These are phyloP conservation scores for Empis stercorea DNA, from an alignment of 2,888 invertebrate species.

Conservation along the genomic window DNA sequence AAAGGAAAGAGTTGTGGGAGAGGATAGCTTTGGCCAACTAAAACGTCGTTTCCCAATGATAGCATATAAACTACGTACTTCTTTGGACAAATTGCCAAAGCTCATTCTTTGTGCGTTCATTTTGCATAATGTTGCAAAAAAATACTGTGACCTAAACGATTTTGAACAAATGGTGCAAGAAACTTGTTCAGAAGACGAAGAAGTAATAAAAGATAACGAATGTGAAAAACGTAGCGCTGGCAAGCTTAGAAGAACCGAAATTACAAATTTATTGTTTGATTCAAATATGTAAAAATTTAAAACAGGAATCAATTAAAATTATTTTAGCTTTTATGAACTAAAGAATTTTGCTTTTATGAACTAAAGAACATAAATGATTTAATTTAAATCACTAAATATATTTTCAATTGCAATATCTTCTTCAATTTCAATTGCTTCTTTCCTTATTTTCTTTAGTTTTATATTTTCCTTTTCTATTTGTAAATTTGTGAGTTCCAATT, in stretches of 20 bases:
- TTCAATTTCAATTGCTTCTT: not conserved
- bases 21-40: not conserved
- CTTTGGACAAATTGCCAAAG: not conserved
- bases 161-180: too few relatives aligned
- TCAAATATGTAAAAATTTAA: not conserved
- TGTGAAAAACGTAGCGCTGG: not conserved
- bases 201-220: not conserved
- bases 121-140: constrained; percentile 1
- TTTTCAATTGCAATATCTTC: not conserved
- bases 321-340: not conserved
- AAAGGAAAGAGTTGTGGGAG: constrained; percentile 1
- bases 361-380: too few relatives aligned
- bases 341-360: not conserved
- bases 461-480: not conserved
- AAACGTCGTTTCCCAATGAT: not conserved
- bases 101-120: not conserved
- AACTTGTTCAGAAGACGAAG: not conserved
- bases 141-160: not conserved
- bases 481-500: not conserved
- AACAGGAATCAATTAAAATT: not conserved
- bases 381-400: not conserved
- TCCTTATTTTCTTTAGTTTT: not conserved
- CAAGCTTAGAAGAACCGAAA: not conserved
- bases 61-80: not conserved
- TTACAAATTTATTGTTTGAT: too few relatives aligned